Evolutionary conservation across 2,888 invertebrate genomes (phyloP).

Genomic region (Caenorhabditis sp.): DNA sequence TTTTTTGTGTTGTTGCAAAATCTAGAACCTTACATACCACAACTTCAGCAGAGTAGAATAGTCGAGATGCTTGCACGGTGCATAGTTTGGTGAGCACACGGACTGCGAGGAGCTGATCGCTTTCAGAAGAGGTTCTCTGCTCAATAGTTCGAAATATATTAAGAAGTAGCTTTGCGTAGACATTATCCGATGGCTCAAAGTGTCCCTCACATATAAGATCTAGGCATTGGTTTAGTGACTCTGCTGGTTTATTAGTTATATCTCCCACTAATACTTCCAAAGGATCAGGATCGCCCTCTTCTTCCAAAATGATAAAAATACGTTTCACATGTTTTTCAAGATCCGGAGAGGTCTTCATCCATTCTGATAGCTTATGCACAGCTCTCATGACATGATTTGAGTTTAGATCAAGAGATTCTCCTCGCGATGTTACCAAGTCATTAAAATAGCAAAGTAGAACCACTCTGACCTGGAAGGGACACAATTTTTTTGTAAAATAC

Average conservation of each 20-base stretch:
- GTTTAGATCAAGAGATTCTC: not conserved
- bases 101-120: constrained; percentile 20
- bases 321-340: not conserved
- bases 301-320: not conserved
- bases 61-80: constrained; percentile 22
- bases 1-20: not conserved
- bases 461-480: constrained; percentile 17
- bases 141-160: constrained; percentile 28
- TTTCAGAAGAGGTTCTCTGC: constrained; percentile 13
- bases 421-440: constrained; percentile 5
- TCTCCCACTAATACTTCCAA: too few relatives aligned
- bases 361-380: not conserved
- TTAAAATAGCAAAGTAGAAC: constrained; percentile 31
- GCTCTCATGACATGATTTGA: not conserved
- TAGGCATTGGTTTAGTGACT: not conserved
- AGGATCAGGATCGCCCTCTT: not conserved
- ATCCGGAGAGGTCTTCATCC: not conserved
- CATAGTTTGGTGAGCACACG: constrained; percentile 30
- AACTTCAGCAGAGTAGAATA: constrained; percentile 37
- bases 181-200: constrained; percentile 31
- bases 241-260: not conserved
- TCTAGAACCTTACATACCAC: constrained; percentile 29
- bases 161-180: constrained; percentile 33
- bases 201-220: constrained; percentile 20
- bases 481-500: too few relatives aligned